These are phyloP conservation scores for Drosophila imparisetae DNA, from an alignment of 2,888 invertebrate species.

Conservation along the genomic window DNA sequence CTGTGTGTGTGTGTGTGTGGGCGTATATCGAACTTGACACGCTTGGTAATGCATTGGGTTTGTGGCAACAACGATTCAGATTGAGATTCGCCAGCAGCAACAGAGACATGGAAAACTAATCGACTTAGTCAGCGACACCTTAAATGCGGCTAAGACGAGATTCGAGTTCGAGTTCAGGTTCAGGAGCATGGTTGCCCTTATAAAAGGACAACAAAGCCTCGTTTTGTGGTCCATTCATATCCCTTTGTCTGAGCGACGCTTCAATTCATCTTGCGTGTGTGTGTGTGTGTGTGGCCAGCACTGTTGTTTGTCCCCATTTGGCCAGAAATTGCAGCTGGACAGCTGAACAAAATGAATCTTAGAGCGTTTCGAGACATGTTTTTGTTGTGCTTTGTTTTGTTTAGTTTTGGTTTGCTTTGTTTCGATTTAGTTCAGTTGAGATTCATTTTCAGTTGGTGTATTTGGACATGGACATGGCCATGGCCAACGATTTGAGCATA, in stretches of 20 bases:
- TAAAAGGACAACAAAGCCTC: slow-evolving; percentile 39
- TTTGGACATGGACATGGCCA: slow-evolving; percentile 8
- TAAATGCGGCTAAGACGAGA: slow-evolving; percentile 42
- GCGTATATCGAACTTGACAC: slow-evolving; percentile 70
- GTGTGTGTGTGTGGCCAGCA: background rate
- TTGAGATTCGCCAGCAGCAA: slow-evolving; percentile 20
- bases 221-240: slow-evolving; percentile 46
- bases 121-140: slow-evolving; percentile 78
- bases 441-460: slow-evolving; percentile 23
- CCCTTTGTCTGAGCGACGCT: slow-evolving; percentile 18
- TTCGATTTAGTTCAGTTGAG: slow-evolving; percentile 1
- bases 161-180: slow-evolving; percentile 4
- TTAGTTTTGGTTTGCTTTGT: slow-evolving; percentile 12
- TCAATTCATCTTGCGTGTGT: slow-evolving; percentile 33
- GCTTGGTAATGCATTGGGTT: slow-evolving; percentile 69
- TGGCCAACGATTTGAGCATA: slow-evolving; percentile 31
- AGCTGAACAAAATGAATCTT: slow-evolving; percentile 66
- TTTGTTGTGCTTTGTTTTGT: slow-evolving; percentile 20
- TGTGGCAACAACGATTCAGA: slow-evolving; percentile 44
- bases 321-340: slow-evolving; percentile 58
- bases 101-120: slow-evolving; percentile 56
- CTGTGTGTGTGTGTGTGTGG: slow-evolving; percentile 18
- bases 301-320: background rate
- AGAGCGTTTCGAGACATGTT: slow-evolving; percentile 35
- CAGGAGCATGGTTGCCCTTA: background rate